Evolutionary conservation across 2,888 invertebrate species (phyloP).

Genomic region (Frankliniella intonsa): DNA sequence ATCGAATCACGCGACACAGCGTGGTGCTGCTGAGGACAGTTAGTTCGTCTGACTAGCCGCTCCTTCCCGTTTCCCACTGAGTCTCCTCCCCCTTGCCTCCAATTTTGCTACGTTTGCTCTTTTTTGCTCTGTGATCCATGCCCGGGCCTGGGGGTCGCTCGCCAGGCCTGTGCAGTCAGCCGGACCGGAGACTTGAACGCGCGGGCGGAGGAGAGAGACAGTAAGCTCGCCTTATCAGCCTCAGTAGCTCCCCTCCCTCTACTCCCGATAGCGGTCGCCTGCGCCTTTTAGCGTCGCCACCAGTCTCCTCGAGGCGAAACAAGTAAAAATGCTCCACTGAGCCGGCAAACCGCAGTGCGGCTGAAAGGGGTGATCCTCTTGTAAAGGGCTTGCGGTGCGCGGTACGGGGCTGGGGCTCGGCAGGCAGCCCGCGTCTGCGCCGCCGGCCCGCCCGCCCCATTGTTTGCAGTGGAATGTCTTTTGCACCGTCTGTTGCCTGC

Average conservation of each 20-base stretch:
- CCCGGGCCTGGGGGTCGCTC: too few species aligned
- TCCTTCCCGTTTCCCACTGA: too few species aligned
- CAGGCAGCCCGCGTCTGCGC: background rate
- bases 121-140: too few species aligned
- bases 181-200: constrained; percentile 1
- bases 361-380: constrained; percentile 5
- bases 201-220: background rate
- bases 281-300: background rate
- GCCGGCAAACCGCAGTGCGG: background rate
- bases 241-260: background rate
- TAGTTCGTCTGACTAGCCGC: too few species aligned
- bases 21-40: too few species aligned
- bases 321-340: background rate
- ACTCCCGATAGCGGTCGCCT: background rate
- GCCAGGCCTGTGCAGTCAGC: background rate
- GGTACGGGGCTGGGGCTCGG: background rate
- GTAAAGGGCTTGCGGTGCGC: background rate
- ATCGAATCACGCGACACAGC: too few species aligned
- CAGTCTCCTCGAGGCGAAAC: background rate
- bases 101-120: too few species aligned
- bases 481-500: background rate
- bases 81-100: too few species aligned
- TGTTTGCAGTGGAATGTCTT: background rate
- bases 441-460: background rate
- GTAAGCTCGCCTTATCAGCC: background rate